Evolutionary conservation across 2,797 vertebrate genomes (phyloP).

Genomic region (Phataginus tetradactyla): DNA sequence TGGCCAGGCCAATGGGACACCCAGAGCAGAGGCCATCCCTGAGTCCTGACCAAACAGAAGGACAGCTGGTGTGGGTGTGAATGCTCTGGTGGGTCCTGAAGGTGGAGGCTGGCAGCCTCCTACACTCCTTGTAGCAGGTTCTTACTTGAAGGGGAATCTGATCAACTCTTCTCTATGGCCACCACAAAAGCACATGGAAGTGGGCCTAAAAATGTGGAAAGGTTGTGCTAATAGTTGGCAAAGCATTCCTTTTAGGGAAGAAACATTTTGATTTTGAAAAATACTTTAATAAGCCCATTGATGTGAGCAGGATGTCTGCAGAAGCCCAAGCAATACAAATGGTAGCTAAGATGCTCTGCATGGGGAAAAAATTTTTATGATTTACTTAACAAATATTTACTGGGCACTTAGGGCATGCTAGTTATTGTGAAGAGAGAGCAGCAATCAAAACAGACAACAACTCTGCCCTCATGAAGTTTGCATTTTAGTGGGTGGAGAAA

Average conservation of each 20-base stretch:
- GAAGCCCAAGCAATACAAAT: not conserved
- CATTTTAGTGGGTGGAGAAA: not conserved
- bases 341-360: not conserved
- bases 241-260: not conserved
- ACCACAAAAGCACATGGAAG: not conserved
- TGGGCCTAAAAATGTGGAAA: not conserved
- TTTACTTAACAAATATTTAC: constrained; percentile 5
- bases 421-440: not conserved
- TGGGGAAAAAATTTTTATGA: not conserved
- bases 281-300: not conserved
- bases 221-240: not conserved
- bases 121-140: not conserved
- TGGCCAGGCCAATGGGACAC: not conserved
- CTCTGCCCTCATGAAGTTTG: not conserved
- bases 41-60: not conserved
- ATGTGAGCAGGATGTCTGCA: not conserved
- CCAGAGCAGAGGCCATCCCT: not conserved
- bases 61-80: not conserved
- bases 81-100: not conserved
- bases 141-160: not conserved
- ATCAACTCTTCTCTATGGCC: not conserved
- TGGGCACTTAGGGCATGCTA: not conserved
- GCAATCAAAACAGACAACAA: not conserved
- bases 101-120: not conserved
- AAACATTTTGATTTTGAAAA: constrained; percentile 27